These are phyloP conservation scores for Spodoptera littoralis DNA, from an alignment of 2,888 invertebrate genomes.

Conservation along the genomic window DNA sequence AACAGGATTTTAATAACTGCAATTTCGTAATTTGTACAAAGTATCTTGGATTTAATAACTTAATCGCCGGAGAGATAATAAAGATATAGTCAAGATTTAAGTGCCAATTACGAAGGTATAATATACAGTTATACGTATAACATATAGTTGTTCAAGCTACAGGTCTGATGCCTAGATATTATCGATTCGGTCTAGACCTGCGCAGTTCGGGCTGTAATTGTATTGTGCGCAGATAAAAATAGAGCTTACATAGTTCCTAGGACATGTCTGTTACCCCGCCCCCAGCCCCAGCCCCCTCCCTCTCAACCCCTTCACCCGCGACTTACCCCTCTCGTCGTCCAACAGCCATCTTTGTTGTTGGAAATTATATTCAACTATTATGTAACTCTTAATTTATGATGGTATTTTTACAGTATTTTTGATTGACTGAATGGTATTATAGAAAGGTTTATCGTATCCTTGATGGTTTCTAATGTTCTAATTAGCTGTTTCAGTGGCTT, in stretches of 20 bases:
- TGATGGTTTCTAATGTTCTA: too few relatives aligned
- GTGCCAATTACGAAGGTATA: conserved; percentile 25
- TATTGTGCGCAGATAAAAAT: conserved; percentile 49
- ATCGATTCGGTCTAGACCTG: conserved; percentile 50
- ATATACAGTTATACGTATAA: conserved; percentile 28
- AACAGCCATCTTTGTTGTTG: conserved; percentile 4
- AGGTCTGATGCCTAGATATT: conserved; percentile 43
- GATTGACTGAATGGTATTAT: background rate
- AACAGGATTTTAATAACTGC: conserved; percentile 46
- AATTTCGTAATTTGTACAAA: conserved; percentile 44
- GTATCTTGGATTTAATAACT: conserved; percentile 8
- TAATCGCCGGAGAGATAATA: too few relatives aligned
- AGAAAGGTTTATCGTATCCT: too few relatives aligned
- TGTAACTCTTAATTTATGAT: background rate
- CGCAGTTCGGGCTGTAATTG: conserved; percentile 43
- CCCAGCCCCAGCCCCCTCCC: conserved; percentile 6
- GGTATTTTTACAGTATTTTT: conserved; percentile 3
- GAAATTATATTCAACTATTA: conserved; percentile 26
- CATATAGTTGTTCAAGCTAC: conserved; percentile 1
- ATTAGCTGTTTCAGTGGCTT: too few relatives aligned
- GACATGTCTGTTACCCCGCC: conserved; percentile 37
- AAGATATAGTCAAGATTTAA: conserved; percentile 27
- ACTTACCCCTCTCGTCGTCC: conserved; percentile 4
- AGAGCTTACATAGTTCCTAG: conserved; percentile 53
- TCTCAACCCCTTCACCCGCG: conserved; percentile 9